These are phyloP conservation scores for Promerops cafer DNA, from an alignment of 2,113 vertebrate genomes.

Conservation along the genomic window DNA sequence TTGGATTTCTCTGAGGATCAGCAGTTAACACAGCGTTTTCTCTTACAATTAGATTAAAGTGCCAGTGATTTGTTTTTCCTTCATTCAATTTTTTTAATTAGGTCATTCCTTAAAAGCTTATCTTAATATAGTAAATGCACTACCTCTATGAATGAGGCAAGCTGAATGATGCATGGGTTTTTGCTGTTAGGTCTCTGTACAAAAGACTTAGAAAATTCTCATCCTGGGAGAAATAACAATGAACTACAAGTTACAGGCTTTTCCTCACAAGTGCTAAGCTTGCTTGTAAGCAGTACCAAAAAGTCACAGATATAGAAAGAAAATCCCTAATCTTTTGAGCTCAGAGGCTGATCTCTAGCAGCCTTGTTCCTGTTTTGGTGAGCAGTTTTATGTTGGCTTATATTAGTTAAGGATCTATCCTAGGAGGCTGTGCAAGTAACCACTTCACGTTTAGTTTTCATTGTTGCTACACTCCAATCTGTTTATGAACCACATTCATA, in stretches of 20 bases:
- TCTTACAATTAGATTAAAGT: constrained; percentile 67
- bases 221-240: background rate
- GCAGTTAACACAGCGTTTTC: constrained; percentile 58
- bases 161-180: constrained; percentile 33
- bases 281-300: background rate
- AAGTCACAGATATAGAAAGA: background rate
- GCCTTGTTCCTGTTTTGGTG: background rate
- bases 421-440: background rate
- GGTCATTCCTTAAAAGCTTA: constrained; percentile 62
- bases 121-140: constrained; percentile 72
- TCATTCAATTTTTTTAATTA: constrained; percentile 65
- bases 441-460: background rate
- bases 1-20: constrained; percentile 66
- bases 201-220: background rate
- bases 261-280: background rate
- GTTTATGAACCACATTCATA: background rate
- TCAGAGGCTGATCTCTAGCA: background rate
- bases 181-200: background rate
- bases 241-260: background rate
- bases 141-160: constrained; percentile 28
- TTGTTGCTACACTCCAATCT: background rate
- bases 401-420: background rate
- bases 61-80: constrained; percentile 61
- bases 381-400: background rate
- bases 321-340: background rate